Evolutionary conservation across 2,888 invertebrate species (phyloP).

Genomic region (Oscheius sp.): DNA sequence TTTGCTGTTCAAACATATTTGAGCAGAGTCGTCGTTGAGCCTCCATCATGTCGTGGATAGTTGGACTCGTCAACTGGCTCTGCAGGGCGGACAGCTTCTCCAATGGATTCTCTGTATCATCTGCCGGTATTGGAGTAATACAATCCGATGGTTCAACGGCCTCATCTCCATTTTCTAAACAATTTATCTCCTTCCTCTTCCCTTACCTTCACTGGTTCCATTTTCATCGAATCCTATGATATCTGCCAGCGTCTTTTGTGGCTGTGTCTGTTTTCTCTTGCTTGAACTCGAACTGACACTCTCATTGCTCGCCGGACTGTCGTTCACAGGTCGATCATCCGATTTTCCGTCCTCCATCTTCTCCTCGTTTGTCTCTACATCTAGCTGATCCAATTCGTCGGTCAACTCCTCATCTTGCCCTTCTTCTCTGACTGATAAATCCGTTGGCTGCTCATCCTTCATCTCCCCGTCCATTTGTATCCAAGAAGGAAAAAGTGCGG

Average conservation of each 20-base stretch:
- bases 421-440: slow-evolving; percentile 20
- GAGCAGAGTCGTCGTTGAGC: slow-evolving; percentile 79
- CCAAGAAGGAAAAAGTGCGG: slow-evolving; percentile 28
- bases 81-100: slow-evolving; percentile 43
- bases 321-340: slow-evolving; percentile 18
- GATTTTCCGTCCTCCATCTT: slow-evolving; percentile 18
- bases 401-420: slow-evolving; percentile 18
- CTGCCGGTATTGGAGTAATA: neutral
- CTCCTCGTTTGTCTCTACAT: slow-evolving; percentile 26
- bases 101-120: slow-evolving; percentile 20
- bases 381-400: slow-evolving; percentile 27
- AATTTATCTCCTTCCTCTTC: neutral
- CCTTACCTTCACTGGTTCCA: slow-evolving; percentile 21
- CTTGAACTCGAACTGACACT: slow-evolving; percentile 1
- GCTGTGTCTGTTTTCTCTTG: slow-evolving; percentile 28
- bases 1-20: slow-evolving; percentile 79
- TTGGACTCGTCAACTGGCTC: slow-evolving; percentile 41
- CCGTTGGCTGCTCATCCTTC: slow-evolving; percentile 29
- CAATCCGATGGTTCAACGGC: slow-evolving; percentile 1
- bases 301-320: slow-evolving; percentile 28
- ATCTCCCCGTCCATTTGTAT: slow-evolving; percentile 23
- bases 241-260: slow-evolving; percentile 14
- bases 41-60: slow-evolving; percentile 32
- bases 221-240: slow-evolving; percentile 23
- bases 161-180: slow-evolving; percentile 22